Conservation (phyloP, 2,797 vertebrate genomes). For the Podargus strigoides region DNA sequence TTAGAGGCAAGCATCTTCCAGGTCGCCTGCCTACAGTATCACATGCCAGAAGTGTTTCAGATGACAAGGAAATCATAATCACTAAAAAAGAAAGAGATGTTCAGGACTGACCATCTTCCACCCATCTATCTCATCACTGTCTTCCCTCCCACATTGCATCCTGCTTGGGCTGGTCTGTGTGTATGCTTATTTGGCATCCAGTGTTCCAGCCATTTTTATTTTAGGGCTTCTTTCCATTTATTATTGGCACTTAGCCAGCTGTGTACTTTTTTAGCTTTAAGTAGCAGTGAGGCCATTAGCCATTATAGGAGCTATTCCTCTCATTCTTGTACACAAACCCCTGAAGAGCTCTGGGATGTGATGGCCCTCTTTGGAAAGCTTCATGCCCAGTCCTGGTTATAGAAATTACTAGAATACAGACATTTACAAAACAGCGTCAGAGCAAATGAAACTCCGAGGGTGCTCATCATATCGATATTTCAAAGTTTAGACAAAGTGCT, state of each 20-base stretch:
- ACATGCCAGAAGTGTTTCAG: not conserved
- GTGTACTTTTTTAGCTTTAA: not conserved
- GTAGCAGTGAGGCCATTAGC: not conserved
- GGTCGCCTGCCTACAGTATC: fast-evolving
- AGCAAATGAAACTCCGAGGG: not conserved
- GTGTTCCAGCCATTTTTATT: slow-evolving; percentile 6
- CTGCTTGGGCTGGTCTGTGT: not conserved
- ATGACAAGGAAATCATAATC: not conserved
- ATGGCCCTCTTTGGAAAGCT: not conserved
- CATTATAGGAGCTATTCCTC: not conserved
- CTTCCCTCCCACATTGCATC: not conserved
- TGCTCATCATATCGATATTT: fast-evolving
- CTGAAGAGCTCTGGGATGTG: not conserved
- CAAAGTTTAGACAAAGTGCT: not conserved
- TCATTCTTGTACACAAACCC: not conserved
- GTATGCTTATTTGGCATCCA: not conserved
- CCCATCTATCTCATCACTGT: not conserved
- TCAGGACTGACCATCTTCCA: not conserved
- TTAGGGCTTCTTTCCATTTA: slow-evolving; percentile 37
- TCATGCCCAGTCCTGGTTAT: not conserved
- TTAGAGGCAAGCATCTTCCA: not conserved
- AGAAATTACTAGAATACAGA: not conserved
- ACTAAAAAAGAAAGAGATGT: not conserved
- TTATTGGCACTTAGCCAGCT: not conserved
- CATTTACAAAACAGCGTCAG: not conserved